phyloP scores from a whole-genome alignment of 64 coral and sea anemone species.

The Dendrophyllia cribrosa region DNA sequence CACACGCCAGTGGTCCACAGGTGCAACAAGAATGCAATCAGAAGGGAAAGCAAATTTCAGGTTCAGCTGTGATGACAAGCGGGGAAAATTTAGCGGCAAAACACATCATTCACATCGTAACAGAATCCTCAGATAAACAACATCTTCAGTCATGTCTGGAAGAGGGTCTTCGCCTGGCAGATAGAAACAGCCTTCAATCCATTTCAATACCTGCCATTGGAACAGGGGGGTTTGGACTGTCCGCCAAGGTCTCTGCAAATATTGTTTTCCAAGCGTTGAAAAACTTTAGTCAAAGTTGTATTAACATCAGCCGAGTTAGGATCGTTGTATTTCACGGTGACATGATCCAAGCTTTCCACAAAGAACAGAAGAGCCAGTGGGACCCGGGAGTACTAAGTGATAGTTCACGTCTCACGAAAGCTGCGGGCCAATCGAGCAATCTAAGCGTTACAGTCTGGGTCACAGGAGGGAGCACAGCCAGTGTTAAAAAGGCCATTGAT shows the following conservation, averaged over 20 bases:
- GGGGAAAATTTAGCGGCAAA: background rate
- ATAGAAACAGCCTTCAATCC: background rate
- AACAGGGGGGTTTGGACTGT: background rate
- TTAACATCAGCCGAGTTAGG: background rate
- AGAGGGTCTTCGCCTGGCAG: background rate
- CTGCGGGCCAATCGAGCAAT: background rate
- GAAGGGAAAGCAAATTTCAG: background rate
- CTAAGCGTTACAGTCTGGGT: slow-evolving; percentile 32
- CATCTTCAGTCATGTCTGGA: background rate
- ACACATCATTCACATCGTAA: slow-evolving; percentile 33
- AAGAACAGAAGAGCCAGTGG: slow-evolving; percentile 11
- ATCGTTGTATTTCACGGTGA: background rate
- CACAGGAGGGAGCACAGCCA: background rate
- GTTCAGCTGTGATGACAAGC: slow-evolving; percentile 39
- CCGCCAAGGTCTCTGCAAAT: background rate
- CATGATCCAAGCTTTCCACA: background rate
- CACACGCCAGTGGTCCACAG: background rate
- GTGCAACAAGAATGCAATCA: slow-evolving; percentile 18
- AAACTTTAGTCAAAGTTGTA: background rate
- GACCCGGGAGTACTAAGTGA: too few relatives aligned
- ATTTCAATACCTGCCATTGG: background rate
- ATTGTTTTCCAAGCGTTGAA: background rate
- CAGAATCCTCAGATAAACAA: background rate
- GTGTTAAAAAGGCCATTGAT: background rate
- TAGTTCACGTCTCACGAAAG: background rate